Percentiles rank a stretch among this genome's conserved stretches.
These are phyloP conservation scores for Micromesistius poutassou DNA, from an alignment of 2,797 vertebrate species.

Conservation along the genomic window DNA sequence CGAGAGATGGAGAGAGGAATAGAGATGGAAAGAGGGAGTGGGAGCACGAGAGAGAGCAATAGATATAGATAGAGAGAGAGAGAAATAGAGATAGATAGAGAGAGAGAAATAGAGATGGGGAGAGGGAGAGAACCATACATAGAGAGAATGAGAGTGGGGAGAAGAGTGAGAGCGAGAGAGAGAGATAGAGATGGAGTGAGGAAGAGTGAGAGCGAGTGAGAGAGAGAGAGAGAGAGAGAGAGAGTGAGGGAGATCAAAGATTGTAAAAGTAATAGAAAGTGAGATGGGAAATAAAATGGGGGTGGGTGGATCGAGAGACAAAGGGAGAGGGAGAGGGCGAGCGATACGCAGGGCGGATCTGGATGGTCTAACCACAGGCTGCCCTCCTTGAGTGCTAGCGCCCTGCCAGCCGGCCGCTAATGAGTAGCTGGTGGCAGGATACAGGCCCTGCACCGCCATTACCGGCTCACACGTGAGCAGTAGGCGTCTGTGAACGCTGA, in stretches of 20 bases:
- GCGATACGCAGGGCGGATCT: conserved; percentile 7
- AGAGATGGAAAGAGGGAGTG: no score
- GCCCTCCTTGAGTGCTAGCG: conserved; percentile 52
- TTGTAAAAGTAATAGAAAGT: not conserved
- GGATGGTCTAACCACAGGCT: conserved; percentile 54
- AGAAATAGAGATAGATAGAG: conserved; percentile 12
- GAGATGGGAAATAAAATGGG: not conserved
- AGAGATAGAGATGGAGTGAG: conserved; percentile 9
- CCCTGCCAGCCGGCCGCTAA: conserved; percentile 65
- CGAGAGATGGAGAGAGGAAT: conserved; percentile 5
- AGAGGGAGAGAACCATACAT: no score
- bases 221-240: conserved; percentile 6
- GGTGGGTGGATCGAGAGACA: not conserved
- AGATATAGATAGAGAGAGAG: not conserved
- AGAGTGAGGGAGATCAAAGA: conserved; percentile 4
- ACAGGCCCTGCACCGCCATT: conserved; percentile 59
- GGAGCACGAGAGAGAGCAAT: no score
- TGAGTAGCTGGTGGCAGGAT: conserved; percentile 62
- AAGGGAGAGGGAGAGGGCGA: conserved; percentile 10
- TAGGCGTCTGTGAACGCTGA: conserved; percentile 57
- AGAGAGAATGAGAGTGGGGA: not conserved
- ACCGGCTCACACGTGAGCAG: conserved; percentile 51
- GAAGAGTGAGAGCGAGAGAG: not conserved
- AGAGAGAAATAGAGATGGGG: not conserved
- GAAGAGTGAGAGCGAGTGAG: conserved; percentile 2